phyloP scores from a whole-genome alignment of 2,797 vertebrate species.

The Podargus strigoides region DNA sequence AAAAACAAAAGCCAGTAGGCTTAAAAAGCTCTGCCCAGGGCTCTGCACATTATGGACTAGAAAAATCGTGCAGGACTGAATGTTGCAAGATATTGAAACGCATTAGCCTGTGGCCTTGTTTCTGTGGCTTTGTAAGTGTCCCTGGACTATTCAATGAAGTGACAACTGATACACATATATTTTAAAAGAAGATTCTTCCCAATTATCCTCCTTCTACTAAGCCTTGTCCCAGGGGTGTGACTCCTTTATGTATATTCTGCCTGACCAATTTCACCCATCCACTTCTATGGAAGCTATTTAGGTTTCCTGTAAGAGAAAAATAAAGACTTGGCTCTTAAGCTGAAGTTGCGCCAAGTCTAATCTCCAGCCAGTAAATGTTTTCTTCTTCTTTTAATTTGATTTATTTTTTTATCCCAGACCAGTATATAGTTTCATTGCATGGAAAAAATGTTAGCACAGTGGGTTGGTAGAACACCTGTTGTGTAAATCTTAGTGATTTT shows the following conservation, averaged over 20 bases:
- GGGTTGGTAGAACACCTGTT: slow-evolving; percentile 57
- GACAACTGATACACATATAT: not conserved
- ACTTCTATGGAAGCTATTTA: not conserved
- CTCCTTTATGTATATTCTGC: not conserved
- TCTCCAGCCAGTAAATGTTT: not conserved
- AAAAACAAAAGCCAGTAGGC: not conserved
- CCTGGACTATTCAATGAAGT: not conserved
- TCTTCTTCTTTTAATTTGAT: not conserved
- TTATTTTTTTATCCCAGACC: not conserved
- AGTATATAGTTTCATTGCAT: slow-evolving; percentile 18
- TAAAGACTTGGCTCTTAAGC: not conserved
- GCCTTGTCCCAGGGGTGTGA: not conserved
- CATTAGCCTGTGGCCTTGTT: not conserved
- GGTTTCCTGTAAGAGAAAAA: not conserved
- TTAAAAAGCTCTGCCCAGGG: not conserved
- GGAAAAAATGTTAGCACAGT: slow-evolving; percentile 27
- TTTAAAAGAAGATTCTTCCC: not conserved
- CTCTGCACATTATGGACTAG: not conserved
- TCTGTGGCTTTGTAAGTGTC: not conserved
- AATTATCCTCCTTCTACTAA: not conserved
- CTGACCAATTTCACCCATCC: not conserved
- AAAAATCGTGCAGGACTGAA: not conserved
- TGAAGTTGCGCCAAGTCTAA: not conserved
- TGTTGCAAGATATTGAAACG: not conserved
- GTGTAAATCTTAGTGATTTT: slow-evolving; percentile 60